Evolutionary conservation across 2,113 vertebrate genomes (phyloP), one percentile per base, ranked within the genome.

Genomic region (Otolemur garnettii): DNA sequence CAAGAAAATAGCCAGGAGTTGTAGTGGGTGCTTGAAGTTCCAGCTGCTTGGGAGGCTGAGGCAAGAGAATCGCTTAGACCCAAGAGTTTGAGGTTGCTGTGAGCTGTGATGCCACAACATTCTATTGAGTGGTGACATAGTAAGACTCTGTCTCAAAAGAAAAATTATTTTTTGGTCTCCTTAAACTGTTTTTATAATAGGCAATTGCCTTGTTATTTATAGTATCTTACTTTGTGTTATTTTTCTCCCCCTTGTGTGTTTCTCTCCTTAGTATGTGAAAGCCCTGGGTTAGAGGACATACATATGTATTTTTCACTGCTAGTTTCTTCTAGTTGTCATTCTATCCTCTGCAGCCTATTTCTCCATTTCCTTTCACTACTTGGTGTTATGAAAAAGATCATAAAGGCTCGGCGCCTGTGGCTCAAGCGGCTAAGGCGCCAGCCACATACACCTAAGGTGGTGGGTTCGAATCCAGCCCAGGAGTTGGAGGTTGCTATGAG

Each of bases 301-400:
- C 4, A 50, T 30, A 8, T 83, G 7, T 55, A 15, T 85, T 89
- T 84, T 85, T 82, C 74, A 28, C 28, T 87, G 3, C 42, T 59
- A 22, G 18, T 59, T 18, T 38, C 42, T 77, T 94, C n/a, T 90
- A 60, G 35, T 92, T 85, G 87, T 57, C 5, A 38, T 94, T 24
- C 22, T 15, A n/a, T 93, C 55, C 22, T 53, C 55, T 93, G 7
- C 11, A 91, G 68, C 78, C 66, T 79, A 4, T 88, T 96, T 74
- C 71, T 91, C 13, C 57, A 35, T 96, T 81, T 84, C 64, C 87
- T 96, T 87, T 96, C 26, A 80, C 72, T 24, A 30, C 42, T 71
- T 94, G 24, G 8, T 59, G 22, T 81, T 89, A 59, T 57, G 81
- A 91, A 12, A 68, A 50, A 17, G 28, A 42, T 26, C 78, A 91